These are phyloP conservation scores for Python bivittatus DNA, from an alignment of 2,113 vertebrate genomes.

Conservation along the genomic window DNA sequence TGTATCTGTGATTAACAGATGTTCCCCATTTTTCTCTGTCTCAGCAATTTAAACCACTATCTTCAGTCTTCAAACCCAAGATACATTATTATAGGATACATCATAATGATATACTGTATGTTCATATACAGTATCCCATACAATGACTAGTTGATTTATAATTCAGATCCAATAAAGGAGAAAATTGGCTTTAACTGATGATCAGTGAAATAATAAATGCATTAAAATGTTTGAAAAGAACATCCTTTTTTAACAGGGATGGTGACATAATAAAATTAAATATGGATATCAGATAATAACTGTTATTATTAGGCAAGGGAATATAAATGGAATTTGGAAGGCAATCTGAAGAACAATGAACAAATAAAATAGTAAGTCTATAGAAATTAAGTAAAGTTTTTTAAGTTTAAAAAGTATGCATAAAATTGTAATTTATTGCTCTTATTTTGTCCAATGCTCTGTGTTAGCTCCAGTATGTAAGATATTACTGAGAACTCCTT, in stretches of 20 bases:
- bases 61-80: conserved; percentile 80
- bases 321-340: conserved; percentile 63
- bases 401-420: conserved; percentile 4
- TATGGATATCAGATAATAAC: conserved; percentile 70
- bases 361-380: conserved; percentile 33
- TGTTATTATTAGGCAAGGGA: conserved; percentile 68
- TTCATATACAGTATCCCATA: conserved; percentile 75
- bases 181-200: conserved; percentile 79
- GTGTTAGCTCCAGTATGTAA: rapidly evolving
- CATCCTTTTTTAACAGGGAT: conserved; percentile 67
- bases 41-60: conserved; percentile 77
- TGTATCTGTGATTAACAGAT: conserved; percentile 76
- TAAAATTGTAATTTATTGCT: conserved; percentile 20
- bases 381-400: conserved; percentile 38
- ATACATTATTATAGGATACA: conserved; percentile 81
- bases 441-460: rapidly evolving
- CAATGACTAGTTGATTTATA: conserved; percentile 75
- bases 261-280: conserved; percentile 73
- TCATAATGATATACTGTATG: conserved; percentile 78
- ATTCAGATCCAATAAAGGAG: conserved; percentile 76
- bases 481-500: background rate
- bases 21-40: conserved; percentile 76
- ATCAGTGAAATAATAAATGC: conserved; percentile 75
- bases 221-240: conserved; percentile 74
- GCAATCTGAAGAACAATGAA: conserved; percentile 42